These are phyloP conservation scores for Spodoptera exigua DNA, from an alignment of 2,888 invertebrate species.

Conservation along the genomic window DNA sequence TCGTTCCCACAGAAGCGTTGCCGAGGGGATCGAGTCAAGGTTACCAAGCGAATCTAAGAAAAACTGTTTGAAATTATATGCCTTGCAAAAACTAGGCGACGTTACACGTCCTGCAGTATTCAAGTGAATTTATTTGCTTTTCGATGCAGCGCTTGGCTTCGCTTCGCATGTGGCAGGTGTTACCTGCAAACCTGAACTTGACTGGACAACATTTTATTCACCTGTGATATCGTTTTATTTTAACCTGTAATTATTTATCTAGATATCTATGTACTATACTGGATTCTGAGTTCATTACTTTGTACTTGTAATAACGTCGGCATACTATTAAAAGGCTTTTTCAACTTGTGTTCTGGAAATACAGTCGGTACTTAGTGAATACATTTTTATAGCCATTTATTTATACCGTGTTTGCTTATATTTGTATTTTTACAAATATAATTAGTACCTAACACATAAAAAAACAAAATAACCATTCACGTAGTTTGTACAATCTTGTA, in stretches of 20 bases:
- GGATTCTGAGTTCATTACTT: constrained; percentile 16
- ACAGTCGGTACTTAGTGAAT: no score
- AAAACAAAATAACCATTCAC: no score
- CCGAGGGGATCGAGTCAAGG: constrained; percentile 83
- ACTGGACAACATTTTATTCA: constrained; percentile 79
- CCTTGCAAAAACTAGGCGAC: constrained; percentile 77
- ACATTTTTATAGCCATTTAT: no score
- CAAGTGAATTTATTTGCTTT: constrained; percentile 75
- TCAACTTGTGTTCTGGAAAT: no score
- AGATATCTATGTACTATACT: constrained; percentile 35
- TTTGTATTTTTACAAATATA: no score
- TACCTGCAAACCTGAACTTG: constrained; percentile 75
- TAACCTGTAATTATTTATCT: constrained; percentile 59
- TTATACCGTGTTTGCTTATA: no score
- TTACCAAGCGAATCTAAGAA: constrained; percentile 83
- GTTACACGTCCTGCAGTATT: constrained; percentile 74
- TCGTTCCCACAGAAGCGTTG: constrained; percentile 84
- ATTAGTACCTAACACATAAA: no score
- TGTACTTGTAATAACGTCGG: constrained; percentile 3
- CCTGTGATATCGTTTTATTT: constrained; percentile 65
- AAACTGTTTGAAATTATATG: constrained; percentile 73
- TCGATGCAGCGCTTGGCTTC: constrained; percentile 68
- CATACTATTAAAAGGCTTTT: no score
- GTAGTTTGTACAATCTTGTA: constrained; percentile 8
- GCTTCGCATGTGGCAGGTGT: constrained; percentile 78